phyloP scores from a whole-genome alignment of 2,888 invertebrate genomes.

The Creontiades dilutus region DNA sequence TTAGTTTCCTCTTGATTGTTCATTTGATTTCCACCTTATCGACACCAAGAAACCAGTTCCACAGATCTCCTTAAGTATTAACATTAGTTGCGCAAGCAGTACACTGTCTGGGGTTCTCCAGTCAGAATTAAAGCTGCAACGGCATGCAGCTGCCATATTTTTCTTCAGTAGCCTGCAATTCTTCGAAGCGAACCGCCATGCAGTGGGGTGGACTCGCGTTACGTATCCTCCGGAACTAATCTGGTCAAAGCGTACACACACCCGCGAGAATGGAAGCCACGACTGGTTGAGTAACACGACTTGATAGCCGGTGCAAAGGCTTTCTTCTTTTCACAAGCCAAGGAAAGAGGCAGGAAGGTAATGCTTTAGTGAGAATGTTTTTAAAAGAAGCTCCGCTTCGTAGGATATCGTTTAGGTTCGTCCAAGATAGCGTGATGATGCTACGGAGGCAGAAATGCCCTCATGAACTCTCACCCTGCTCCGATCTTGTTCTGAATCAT shows the following conservation, averaged over 20 bases:
- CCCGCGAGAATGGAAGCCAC: not conserved
- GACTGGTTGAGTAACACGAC: not conserved
- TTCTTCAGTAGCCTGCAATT: not conserved
- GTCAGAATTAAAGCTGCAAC: not conserved
- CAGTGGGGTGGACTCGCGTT: constrained; percentile 1
- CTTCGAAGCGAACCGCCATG: not conserved
- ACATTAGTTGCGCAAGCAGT: too few relatives aligned
- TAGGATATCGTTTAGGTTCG: not conserved
- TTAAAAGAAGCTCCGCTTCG: not conserved
- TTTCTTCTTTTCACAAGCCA: not conserved
- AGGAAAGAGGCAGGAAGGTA: not conserved
- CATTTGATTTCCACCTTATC: too few relatives aligned
- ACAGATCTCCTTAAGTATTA: too few relatives aligned
- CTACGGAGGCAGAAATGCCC: not conserved
- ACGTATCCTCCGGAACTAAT: not conserved
- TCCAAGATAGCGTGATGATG: not conserved
- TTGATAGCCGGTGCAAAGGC: not conserved
- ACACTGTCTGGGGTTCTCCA: too few relatives aligned
- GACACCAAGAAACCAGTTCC: too few relatives aligned
- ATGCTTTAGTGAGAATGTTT: not conserved
- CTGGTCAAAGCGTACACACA: constrained; percentile 12
- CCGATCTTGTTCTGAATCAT: not conserved
- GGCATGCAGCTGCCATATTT: not conserved
- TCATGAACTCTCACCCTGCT: not conserved
- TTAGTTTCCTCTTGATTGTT: too few relatives aligned